Evolutionary conservation across 2,113 vertebrate species (phyloP).

Genomic region (Himantopus leucocephalus): DNA sequence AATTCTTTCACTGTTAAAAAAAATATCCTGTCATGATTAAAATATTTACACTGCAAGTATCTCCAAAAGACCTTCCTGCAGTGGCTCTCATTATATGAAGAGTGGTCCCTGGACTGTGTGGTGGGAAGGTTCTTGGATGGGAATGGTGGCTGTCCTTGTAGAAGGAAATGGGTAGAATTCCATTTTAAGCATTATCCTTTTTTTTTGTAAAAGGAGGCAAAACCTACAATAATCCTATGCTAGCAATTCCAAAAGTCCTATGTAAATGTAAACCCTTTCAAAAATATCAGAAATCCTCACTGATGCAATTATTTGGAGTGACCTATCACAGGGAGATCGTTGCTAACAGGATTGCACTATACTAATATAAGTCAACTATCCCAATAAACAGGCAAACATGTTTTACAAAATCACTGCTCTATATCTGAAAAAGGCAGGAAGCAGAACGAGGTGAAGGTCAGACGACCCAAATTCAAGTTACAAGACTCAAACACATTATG

Average conservation of each 20-base stretch:
- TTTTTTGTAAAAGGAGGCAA: neutral
- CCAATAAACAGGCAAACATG: neutral
- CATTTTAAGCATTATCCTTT: neutral
- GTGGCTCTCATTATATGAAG: neutral
- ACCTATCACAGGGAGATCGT: neutral
- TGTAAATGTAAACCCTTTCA: neutral
- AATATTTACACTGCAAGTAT: neutral
- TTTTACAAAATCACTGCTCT: neutral
- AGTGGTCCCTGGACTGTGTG: neutral
- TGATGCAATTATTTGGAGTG: neutral
- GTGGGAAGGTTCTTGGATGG: neutral
- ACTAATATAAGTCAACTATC: neutral
- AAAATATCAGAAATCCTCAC: neutral
- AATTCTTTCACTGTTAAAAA: neutral
- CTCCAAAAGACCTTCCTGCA: neutral
- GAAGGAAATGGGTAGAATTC: neutral
- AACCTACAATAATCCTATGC: neutral
- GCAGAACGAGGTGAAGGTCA: neutral
- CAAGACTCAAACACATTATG: accelerated
- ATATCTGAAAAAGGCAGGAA: neutral
- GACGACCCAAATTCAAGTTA: neutral
- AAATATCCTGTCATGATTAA: neutral
- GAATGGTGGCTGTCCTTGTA: neutral
- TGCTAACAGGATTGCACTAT: neutral
- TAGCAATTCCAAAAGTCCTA: neutral